Evolutionary conservation across 92 coral and sea anemone genomes (phyloP).

Genomic region (Bergia puertoricense): DNA sequence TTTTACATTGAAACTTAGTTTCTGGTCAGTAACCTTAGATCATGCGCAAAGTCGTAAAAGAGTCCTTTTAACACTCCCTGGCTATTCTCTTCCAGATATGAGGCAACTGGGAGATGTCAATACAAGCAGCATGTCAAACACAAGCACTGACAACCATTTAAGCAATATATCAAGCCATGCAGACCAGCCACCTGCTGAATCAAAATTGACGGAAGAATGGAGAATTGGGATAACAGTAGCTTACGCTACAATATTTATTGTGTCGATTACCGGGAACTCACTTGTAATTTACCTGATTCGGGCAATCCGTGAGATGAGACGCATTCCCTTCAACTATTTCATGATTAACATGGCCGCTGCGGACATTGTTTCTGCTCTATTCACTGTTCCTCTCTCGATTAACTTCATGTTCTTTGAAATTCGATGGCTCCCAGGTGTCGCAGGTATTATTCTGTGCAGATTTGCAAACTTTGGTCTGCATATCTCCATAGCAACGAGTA

Average conservation of each 20-base stretch:
- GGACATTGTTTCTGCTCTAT: slow-evolving; percentile 17
- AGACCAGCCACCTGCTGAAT: no score
- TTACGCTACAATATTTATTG: slow-evolving; percentile 1
- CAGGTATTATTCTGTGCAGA: slow-evolving; percentile 17
- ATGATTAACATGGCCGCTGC: slow-evolving; percentile 40
- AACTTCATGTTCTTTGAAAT: neutral
- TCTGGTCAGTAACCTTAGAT: no score
- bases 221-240: slow-evolving; percentile 15
- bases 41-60: no score
- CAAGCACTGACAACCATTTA: no score
- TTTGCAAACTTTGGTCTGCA: slow-evolving; percentile 30
- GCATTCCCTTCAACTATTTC: slow-evolving; percentile 33
- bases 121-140: no score
- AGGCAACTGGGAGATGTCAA: no score
- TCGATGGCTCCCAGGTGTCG: slow-evolving; percentile 14
- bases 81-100: no score
- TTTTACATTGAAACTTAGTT: no score
- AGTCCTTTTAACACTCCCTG: no score
- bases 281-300: slow-evolving; percentile 16
- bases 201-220: neutral
- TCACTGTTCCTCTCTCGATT: slow-evolving; percentile 21
- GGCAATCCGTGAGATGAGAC: slow-evolving; percentile 29
- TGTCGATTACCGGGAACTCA: slow-evolving; percentile 12
- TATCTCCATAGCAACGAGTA: slow-evolving; percentile 39
- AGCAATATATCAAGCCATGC: no score